A percentile compares a stretch with the other conserved stretches of the same genome.
These are phyloP conservation scores for Erannis defoliaria DNA, from an alignment of 2,888 invertebrate species.

Conservation along the genomic window DNA sequence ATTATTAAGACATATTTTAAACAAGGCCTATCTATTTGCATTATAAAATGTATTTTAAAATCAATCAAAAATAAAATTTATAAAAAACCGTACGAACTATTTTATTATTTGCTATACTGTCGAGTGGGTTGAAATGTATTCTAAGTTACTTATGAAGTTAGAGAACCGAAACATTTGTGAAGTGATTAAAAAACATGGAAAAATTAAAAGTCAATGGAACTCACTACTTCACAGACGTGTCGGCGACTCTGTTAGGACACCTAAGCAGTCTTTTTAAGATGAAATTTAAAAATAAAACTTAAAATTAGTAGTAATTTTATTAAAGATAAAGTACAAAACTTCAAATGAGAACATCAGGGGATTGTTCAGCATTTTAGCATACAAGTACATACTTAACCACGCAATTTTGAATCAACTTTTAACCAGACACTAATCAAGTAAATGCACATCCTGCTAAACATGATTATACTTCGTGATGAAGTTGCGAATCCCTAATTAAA, in stretches of 20 bases:
- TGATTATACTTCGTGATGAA: constrained; percentile 21
- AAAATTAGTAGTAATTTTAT: constrained; percentile 78
- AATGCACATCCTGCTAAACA: constrained; percentile 24
- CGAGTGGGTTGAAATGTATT: constrained; percentile 3
- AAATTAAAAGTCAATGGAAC: background rate
- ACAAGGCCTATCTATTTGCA: constrained; percentile 72
- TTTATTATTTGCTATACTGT: constrained; percentile 52
- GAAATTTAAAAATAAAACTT: constrained; percentile 79
- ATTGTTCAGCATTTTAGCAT: constrained; percentile 34
- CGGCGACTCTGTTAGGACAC: constrained; percentile 32
- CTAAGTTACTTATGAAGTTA: constrained; percentile 15
- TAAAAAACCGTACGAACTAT: constrained; percentile 58
- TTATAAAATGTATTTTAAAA: constrained; percentile 77
- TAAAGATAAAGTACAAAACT: constrained; percentile 71
- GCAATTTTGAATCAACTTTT: constrained; percentile 26
- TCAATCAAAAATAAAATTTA: constrained; percentile 75
- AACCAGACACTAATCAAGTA: constrained; percentile 9
- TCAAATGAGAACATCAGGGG: constrained; percentile 52
- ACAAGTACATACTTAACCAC: constrained; percentile 22
- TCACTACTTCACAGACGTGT: background rate
- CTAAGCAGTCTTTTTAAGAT: constrained; percentile 56
- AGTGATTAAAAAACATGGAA: background rate
- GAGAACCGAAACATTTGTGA: constrained; percentile 28
- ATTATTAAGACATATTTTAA: constrained; percentile 67
- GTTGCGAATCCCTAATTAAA: constrained; percentile 28